These are phyloP conservation scores for Strigamia crassipes DNA, from an alignment of 2,888 invertebrate genomes.

Conservation along the genomic window DNA sequence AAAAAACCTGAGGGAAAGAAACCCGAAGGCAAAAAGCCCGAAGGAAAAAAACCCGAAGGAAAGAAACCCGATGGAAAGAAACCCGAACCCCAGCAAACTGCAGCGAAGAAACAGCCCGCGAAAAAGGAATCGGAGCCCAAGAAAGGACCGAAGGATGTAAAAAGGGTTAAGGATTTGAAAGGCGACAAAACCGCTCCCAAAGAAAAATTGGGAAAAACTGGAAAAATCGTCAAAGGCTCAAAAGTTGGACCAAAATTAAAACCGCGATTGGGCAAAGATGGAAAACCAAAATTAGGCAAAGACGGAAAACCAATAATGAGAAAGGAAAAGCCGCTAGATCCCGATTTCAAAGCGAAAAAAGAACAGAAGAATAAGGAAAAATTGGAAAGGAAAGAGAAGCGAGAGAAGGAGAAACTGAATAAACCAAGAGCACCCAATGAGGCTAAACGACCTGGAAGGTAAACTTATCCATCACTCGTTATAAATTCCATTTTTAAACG, in stretches of 20 bases:
- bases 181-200: constrained; percentile 47
- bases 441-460: constrained; percentile 15
- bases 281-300: neutral
- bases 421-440: neutral
- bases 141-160: constrained; percentile 39
- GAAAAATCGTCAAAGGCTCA: neutral
- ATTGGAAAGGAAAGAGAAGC: constrained; percentile 56
- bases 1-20: constrained; percentile 46
- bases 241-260: neutral
- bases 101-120: constrained; percentile 49
- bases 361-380: constrained; percentile 52
- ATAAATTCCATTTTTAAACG: neutral
- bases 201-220: constrained; percentile 50
- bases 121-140: constrained; percentile 49
- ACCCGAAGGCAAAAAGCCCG: neutral
- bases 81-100: constrained; percentile 48
- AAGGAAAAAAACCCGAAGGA: neutral
- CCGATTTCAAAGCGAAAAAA: constrained; percentile 43
- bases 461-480: constrained; percentile 1
- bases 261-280: neutral
- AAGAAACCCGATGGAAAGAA: constrained; percentile 45
- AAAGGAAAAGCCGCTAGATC: neutral
- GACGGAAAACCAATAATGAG: neutral
- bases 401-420: constrained; percentile 6
- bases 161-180: constrained; percentile 34